Conservation (phyloP, 2,888 invertebrate genomes). For the Loripinus fragilis region DNA sequence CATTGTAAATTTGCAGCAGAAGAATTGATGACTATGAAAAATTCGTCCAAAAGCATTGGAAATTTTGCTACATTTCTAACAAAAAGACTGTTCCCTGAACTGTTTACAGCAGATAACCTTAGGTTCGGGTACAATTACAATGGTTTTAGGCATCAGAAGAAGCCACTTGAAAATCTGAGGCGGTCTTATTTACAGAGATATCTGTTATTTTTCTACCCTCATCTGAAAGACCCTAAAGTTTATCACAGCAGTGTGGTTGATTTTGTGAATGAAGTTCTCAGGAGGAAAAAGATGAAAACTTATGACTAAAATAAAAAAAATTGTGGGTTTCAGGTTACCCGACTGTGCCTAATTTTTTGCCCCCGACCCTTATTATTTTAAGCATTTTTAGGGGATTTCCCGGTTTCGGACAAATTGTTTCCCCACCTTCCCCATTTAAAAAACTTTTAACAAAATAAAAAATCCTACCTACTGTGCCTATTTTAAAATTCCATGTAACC, state of each 20-base stretch:
- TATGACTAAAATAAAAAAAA: too few relatives aligned
- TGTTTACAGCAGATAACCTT: background rate
- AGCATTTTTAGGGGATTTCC: too few relatives aligned
- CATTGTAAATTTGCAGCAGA: background rate
- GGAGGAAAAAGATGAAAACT: background rate
- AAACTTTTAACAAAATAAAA: too few relatives aligned
- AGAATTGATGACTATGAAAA: background rate
- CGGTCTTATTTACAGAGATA: background rate
- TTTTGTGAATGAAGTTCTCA: background rate
- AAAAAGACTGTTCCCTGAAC: background rate
- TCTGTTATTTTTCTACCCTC: background rate
- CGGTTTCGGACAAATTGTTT: too few relatives aligned
- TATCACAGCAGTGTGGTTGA: background rate
- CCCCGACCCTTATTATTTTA: too few relatives aligned
- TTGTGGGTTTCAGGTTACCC: too few relatives aligned
- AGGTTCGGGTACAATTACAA: background rate
- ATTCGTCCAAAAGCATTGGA: background rate
- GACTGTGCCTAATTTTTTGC: too few relatives aligned
- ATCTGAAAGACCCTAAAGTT: background rate
- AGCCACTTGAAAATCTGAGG: background rate
- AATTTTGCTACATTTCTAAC: background rate
- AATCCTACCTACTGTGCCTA: too few relatives aligned
- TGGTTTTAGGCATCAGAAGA: background rate
- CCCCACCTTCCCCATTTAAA: too few relatives aligned
- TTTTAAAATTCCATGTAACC: too few relatives aligned